Evolutionary conservation across 2,113 vertebrate species (phyloP).

Genomic region (Xiphias gladius): DNA sequence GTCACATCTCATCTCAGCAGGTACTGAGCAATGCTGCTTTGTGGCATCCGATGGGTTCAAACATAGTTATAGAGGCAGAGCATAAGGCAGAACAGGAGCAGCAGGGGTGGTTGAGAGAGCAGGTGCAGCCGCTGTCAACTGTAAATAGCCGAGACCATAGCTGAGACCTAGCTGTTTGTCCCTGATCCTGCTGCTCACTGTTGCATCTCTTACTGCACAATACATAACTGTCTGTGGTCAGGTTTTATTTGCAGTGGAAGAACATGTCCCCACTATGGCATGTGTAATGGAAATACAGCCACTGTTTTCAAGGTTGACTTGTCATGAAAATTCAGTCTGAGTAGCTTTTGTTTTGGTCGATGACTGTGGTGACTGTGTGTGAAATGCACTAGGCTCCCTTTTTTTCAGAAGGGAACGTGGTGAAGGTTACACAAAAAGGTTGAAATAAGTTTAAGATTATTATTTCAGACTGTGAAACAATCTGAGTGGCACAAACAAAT

Average conservation of each 20-base stretch:
- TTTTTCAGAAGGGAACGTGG: neutral
- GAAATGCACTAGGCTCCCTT: neutral
- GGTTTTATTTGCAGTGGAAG: constrained; percentile 60
- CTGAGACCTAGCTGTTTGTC: constrained; percentile 8
- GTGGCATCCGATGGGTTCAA: constrained; percentile 45
- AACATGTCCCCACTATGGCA: constrained; percentile 46
- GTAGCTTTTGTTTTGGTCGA: constrained; percentile 43
- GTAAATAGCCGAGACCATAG: constrained; percentile 23
- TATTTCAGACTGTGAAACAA: constrained; percentile 8
- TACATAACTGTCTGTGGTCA: constrained; percentile 37
- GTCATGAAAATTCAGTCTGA: constrained; percentile 61
- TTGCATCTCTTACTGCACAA: constrained; percentile 41
- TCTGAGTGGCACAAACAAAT: constrained; percentile 3
- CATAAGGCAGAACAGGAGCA: constrained; percentile 6
- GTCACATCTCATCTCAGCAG: constrained; percentile 65
- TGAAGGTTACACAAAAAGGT: constrained; percentile 25
- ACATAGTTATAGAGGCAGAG: constrained; percentile 41
- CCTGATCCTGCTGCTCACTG: constrained; percentile 29
- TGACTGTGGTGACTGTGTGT: constrained; percentile 7
- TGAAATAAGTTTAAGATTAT: constrained; percentile 15
- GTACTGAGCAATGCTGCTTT: constrained; percentile 33
- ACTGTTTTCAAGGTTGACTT: constrained; percentile 69
- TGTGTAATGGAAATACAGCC: constrained; percentile 62
- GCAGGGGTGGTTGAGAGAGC: constrained; percentile 30
- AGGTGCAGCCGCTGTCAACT: constrained; percentile 23